Evolutionary conservation across 2,797 vertebrate genomes (phyloP).

Genomic region (Anguilla pacifica): DNA sequence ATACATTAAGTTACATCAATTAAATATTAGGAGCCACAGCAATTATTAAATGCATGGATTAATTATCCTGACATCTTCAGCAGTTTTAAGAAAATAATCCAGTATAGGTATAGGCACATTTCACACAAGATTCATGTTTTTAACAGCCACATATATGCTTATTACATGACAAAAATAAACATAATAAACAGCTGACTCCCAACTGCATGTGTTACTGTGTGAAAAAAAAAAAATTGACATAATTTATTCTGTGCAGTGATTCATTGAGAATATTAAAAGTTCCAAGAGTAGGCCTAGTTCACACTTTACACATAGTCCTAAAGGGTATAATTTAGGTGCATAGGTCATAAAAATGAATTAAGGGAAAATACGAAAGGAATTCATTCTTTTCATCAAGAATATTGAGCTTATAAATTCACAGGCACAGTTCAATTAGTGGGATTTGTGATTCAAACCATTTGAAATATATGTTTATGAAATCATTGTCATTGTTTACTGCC

Average conservation of each 20-base stretch:
- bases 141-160: not conserved
- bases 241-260: not conserved
- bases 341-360: too few relatives aligned
- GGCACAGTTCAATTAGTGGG: conserved; percentile 41
- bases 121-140: not conserved
- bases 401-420: conserved; percentile 33
- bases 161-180: not conserved
- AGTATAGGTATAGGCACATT: not conserved
- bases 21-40: not conserved
- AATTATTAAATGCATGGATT: not conserved
- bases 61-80: not conserved
- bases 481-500: not conserved
- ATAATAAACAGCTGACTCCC: not conserved
- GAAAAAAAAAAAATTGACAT: conserved; percentile 26
- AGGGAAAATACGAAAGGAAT: too few relatives aligned
- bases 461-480: not conserved
- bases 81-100: not conserved
- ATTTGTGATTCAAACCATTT: conserved; percentile 6
- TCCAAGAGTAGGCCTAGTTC: too few relatives aligned
- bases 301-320: too few relatives aligned
- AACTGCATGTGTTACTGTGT: conserved; percentile 25
- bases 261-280: conserved; percentile 12
- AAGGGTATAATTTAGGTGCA: too few relatives aligned
- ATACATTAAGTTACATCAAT: not conserved
- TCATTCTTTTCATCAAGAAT: too few relatives aligned